Evolutionary conservation across 30 jellyfish, hydroid and myxozoan genomes (phyloP), one percentile per base, ranked within the genome.

Genomic region (Clytia hemisphaerica): DNA sequence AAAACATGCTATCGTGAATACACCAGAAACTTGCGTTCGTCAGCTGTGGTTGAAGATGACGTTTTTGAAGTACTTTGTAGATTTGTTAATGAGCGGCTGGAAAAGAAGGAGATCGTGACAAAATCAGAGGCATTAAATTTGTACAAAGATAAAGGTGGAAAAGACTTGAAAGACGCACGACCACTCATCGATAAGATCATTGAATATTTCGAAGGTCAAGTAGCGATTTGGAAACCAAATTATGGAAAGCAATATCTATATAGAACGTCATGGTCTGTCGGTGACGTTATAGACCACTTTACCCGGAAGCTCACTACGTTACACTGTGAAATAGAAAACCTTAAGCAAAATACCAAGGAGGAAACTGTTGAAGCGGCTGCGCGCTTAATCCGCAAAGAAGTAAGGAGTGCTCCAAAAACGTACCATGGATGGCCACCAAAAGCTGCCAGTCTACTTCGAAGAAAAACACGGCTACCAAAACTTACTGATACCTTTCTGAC

Each of bases 391-490:
- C 28, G 82, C 26, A 18, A 37, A 12, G 82, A 69, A 69, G 50
- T 69, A 40, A 22, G 29, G 34, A 27, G 50, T 3, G 73, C 33
- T 26, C 4, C 6, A 6, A 22, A 47, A 6, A 69, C 75, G 6
- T 69, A 25, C 5, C 76, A 29, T 12, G 55, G 18, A 30, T 69
- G 77, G 82, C 82, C 75, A n/a, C 82, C 73, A 5, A 28, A 21
- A 9, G 78, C 47, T 36, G 76, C 32, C 26, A 58, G 50, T 2
- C 32, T 69, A 6, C 29, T 45, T 29, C 25, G 38, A 25, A 16
- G 76, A 32, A 58, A 69, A 69, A 46, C 82, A 16, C 40, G n/a
- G 2, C 57, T 69, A 25, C 76, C 78, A n/a, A 16, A 9, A 2
- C 21, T 19, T 40, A 35, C 50, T 29, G 34, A 2, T 26, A 25